These are phyloP conservation scores for Babylonia areolata DNA, from an alignment of 1,140 invertebrate genomes.

Conservation along the genomic window DNA sequence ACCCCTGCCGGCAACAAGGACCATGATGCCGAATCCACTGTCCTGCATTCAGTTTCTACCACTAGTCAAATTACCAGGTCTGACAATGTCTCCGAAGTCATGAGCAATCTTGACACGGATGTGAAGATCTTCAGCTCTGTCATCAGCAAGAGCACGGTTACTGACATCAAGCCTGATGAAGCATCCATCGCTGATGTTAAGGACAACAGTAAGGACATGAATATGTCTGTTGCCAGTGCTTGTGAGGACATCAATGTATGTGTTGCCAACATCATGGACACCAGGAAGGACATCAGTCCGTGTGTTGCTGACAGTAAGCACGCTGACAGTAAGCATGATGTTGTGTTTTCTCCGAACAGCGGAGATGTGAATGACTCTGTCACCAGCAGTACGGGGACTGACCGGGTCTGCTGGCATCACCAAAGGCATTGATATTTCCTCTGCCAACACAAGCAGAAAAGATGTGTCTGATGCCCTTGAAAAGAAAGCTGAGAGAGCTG, in stretches of 20 bases:
- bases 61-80: background rate
- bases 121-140: background rate
- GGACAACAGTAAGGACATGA: background rate
- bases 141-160: background rate
- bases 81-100: background rate
- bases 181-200: background rate
- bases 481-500: background rate
- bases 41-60: background rate
- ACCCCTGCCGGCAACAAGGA: background rate
- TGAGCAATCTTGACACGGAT: background rate
- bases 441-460: no score
- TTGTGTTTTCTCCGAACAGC: no score
- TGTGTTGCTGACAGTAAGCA: no score
- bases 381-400: no score
- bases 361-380: no score
- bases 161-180: background rate
- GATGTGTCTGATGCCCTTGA: background rate
- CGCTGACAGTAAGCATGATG: no score
- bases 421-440: no score
- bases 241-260: no score
- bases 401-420: no score
- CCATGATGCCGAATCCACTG: background rate
- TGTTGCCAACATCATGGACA: no score
- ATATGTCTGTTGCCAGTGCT: background rate
- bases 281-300: no score